A percentile compares a stretch with the other conserved stretches of the same genome.
Evolutionary conservation across 1,140 invertebrate genomes (phyloP).

Genomic region (Pogonomyrmex californicus): DNA sequence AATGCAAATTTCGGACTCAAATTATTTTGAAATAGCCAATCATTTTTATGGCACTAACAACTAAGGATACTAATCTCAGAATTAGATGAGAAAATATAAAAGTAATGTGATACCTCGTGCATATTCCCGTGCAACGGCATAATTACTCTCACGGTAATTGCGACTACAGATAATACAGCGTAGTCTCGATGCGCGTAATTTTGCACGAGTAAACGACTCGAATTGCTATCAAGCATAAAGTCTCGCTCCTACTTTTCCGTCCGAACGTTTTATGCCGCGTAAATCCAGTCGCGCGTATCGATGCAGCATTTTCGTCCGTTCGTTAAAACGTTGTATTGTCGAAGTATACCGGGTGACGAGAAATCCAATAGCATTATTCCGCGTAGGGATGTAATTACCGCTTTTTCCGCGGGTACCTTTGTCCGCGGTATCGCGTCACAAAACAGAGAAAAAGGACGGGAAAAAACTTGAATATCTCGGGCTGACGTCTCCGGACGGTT

Average conservation of each 20-base stretch:
- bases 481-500: slow-evolving; percentile 23
- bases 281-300: slow-evolving; percentile 54
- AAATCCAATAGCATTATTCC: slow-evolving; percentile 38
- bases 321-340: slow-evolving; percentile 11
- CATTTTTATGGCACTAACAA: background rate
- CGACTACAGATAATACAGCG: slow-evolving; percentile 37
- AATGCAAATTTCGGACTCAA: background rate
- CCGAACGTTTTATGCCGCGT: slow-evolving; percentile 38
- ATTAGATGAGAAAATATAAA: slow-evolving; percentile 42
- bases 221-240: slow-evolving; percentile 54
- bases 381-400: slow-evolving; percentile 35
- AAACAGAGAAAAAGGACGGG: background rate
- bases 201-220: slow-evolving; percentile 51
- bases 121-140: background rate
- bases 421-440: background rate
- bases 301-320: slow-evolving; percentile 34
- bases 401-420: slow-evolving; percentile 38
- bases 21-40: slow-evolving; percentile 25
- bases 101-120: slow-evolving; percentile 48
- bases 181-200: slow-evolving; percentile 50
- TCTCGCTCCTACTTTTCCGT: slow-evolving; percentile 22
- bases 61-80: slow-evolving; percentile 46
- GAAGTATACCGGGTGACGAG: slow-evolving; percentile 30
- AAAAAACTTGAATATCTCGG: slow-evolving; percentile 39
- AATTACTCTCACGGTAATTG: slow-evolving; percentile 61